Percentiles rank a stretch among this genome's conserved stretches.
Conservation (phyloP, 2,888 invertebrate genomes). For the Apodemia duryi region DNA sequence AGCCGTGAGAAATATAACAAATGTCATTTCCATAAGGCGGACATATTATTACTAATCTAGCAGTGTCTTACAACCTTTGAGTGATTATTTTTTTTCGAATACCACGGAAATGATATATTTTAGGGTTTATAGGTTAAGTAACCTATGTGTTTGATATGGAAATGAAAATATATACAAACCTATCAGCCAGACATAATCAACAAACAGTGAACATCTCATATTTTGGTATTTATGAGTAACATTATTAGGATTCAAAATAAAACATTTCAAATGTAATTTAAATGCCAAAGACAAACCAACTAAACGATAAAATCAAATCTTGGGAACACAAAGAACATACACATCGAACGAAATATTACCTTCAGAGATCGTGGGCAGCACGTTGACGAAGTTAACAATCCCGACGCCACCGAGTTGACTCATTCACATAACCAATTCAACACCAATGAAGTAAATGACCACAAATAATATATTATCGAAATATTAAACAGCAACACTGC, state of each 20-base stretch:
- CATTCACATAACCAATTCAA: conserved; percentile 69
- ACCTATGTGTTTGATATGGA: too few relatives aligned
- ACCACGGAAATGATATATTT: too few relatives aligned
- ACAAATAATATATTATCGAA: conserved; percentile 31
- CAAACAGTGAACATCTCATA: not conserved
- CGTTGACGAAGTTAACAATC: conserved; percentile 75
- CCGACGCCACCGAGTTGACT: conserved; percentile 76
- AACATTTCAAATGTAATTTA: not conserved
- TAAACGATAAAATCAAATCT: not conserved
- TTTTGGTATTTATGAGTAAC: not conserved
- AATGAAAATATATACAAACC: too few relatives aligned
- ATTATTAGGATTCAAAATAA: not conserved
- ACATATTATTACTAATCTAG: not conserved
- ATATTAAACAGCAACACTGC: conserved; percentile 28
- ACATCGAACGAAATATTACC: conserved; percentile 44
- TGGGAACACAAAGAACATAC: conserved; percentile 19
- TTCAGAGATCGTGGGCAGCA: conserved; percentile 75
- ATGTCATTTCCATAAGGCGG: not conserved
- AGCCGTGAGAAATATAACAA: not conserved
- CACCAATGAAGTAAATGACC: conserved; percentile 52
- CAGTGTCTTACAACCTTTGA: not conserved
- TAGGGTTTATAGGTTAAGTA: too few relatives aligned
- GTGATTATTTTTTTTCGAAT: too few relatives aligned
- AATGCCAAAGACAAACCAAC: not conserved
- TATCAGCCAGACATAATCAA: not conserved